Evolutionary conservation across 2,888 invertebrate species (phyloP).

Genomic region (Trachelus iudaicus): DNA sequence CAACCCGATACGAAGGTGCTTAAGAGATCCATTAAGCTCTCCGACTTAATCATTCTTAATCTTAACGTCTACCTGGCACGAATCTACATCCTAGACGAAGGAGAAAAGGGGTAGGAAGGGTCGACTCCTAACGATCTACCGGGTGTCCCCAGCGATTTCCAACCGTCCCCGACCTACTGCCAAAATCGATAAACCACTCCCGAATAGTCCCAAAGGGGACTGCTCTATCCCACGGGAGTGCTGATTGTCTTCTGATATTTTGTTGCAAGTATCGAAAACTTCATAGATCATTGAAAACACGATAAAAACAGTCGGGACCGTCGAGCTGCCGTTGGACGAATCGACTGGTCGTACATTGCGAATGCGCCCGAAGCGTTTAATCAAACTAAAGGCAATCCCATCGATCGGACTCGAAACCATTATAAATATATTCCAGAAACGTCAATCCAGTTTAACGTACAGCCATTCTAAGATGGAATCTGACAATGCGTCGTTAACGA

Average conservation of each 20-base stretch:
- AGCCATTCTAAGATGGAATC: not conserved
- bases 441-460: not conserved
- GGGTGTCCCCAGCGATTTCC: not conserved
- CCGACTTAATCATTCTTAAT: slow-evolving; percentile 37
- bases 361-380: not conserved
- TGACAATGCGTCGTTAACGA: not conserved
- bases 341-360: no score
- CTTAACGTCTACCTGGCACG: slow-evolving; percentile 8
- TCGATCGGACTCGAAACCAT: not conserved
- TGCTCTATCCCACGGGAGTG: not conserved
- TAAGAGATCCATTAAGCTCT: slow-evolving; percentile 47
- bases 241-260: not conserved
- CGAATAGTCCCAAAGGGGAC: not conserved
- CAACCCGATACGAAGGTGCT: slow-evolving; percentile 27
- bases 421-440: not conserved
- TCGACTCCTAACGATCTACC: not conserved
- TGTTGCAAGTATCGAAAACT: not conserved
- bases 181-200: not conserved
- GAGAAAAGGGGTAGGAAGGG: not conserved
- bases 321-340: no score
- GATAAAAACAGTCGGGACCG: not conserved
- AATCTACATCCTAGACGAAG: not conserved
- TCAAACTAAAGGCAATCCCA: not conserved
- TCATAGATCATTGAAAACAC: not conserved
- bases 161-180: not conserved